Evolutionary conservation across 2,113 vertebrate genomes (phyloP).

Genomic region (Cardinalis cardinalis): DNA sequence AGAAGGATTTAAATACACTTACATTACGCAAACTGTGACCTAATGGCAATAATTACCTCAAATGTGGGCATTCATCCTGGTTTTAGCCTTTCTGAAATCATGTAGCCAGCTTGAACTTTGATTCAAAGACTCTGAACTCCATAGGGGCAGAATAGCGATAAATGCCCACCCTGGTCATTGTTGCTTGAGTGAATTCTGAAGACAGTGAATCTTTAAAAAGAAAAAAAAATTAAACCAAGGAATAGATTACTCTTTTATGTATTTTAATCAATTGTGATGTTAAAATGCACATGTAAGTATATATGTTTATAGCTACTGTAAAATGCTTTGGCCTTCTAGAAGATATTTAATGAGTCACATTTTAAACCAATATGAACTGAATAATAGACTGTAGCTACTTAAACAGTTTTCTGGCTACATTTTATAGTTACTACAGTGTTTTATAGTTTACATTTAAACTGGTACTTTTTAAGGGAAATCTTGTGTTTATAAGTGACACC

Average conservation of each 20-base stretch:
- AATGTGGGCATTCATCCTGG: slow-evolving; percentile 79
- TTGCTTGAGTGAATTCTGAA: slow-evolving; percentile 70
- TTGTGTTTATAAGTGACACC: slow-evolving; percentile 73
- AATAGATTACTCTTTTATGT: slow-evolving; percentile 63
- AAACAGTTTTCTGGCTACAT: slow-evolving; percentile 72
- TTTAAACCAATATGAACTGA: slow-evolving; percentile 66
- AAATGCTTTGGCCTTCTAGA: slow-evolving; percentile 67
- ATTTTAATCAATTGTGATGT: slow-evolving; percentile 63
- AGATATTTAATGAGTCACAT: slow-evolving; percentile 65
- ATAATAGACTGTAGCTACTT: slow-evolving; percentile 66
- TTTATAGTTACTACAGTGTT: slow-evolving; percentile 74
- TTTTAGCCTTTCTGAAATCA: slow-evolving; percentile 76
- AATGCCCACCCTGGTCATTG: slow-evolving; percentile 63
- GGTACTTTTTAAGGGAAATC: slow-evolving; percentile 74
- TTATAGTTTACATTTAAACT: slow-evolving; percentile 80
- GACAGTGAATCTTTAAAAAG: slow-evolving; percentile 56
- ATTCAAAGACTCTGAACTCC: slow-evolving; percentile 66
- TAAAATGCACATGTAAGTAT: slow-evolving; percentile 62
- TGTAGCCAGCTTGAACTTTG: slow-evolving; percentile 74
- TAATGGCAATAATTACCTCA: slow-evolving; percentile 84
- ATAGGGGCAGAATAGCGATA: slow-evolving; percentile 60
- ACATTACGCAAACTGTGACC: slow-evolving; percentile 78
- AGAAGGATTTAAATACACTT: slow-evolving; percentile 73
- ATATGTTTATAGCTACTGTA: slow-evolving; percentile 72
- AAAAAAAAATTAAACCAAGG: slow-evolving; percentile 58